These are phyloP conservation scores for Deroptyus accipitrinus DNA, from an alignment of 2,113 vertebrate species.

Conservation along the genomic window DNA sequence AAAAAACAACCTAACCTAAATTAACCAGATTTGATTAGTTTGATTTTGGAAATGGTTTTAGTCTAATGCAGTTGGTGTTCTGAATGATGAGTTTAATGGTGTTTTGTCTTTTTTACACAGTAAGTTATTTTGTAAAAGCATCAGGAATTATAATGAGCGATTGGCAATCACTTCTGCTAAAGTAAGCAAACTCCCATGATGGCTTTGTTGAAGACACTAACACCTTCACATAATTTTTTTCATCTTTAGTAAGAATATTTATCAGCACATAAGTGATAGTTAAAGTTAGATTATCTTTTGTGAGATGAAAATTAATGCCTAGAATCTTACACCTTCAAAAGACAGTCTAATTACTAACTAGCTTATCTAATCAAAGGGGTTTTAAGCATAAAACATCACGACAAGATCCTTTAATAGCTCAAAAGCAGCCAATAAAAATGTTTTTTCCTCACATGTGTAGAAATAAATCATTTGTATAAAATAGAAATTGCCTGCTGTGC, in stretches of 20 bases:
- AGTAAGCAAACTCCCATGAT: not conserved
- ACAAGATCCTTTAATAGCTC: constrained; percentile 21
- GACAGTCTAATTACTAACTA: not conserved
- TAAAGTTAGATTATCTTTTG: not conserved
- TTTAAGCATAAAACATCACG: not conserved
- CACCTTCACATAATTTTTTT: not conserved
- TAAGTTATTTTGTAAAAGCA: not conserved
- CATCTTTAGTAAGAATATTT: not conserved
- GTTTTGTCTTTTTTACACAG: not conserved
- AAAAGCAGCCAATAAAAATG: constrained; percentile 18
- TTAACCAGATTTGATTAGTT: not conserved
- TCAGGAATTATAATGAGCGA: not conserved
- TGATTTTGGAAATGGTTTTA: not conserved
- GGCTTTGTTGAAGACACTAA: not conserved
- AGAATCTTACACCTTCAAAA: not conserved
- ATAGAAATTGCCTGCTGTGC: constrained; percentile 51
- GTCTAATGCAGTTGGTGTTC: not conserved
- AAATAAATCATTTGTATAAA: constrained; percentile 66
- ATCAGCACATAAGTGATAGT: not conserved
- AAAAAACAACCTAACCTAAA: not conserved
- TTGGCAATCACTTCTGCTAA: not conserved
- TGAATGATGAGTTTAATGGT: not conserved
- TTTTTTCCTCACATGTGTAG: constrained; percentile 25
- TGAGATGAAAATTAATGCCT: not conserved
- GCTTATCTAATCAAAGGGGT: not conserved